These are phyloP conservation scores for Bothrops jararaca DNA, from an alignment of 2,113 vertebrate genomes.

Conservation along the genomic window DNA sequence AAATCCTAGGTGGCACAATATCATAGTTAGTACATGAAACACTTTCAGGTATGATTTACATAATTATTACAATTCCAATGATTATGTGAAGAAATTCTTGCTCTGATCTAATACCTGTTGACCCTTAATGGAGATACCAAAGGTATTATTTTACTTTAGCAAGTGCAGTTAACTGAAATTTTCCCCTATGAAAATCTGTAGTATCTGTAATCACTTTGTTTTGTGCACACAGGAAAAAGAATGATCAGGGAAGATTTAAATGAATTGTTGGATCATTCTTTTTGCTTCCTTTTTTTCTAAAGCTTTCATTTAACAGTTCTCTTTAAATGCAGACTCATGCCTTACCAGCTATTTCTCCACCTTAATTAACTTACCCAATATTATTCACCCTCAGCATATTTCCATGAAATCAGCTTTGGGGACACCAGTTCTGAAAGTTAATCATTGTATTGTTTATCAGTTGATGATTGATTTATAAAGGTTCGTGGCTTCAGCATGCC, in stretches of 20 bases:
- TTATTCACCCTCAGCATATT: neutral
- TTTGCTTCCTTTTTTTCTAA: neutral
- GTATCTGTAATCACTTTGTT: neutral
- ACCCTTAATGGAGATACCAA: neutral
- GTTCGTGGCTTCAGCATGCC: constrained; percentile 46
- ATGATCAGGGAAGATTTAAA: neutral
- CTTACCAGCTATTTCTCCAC: neutral
- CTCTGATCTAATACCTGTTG: neutral
- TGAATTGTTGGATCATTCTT: neutral
- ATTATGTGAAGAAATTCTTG: neutral
- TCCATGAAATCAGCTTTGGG: neutral
- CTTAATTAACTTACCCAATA: neutral
- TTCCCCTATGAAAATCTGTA: neutral
- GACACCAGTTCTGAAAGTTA: constrained; percentile 30
- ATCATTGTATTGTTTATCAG: constrained; percentile 47
- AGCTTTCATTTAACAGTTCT: neutral
- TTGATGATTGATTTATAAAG: constrained; percentile 37
- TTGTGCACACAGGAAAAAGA: neutral
- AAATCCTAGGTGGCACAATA: neutral
- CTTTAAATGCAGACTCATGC: constrained; percentile 5
- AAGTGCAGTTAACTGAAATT: neutral
- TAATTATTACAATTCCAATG: neutral
- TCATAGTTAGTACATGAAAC: no score
- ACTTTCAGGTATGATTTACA: neutral
- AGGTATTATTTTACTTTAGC: neutral